Conservation (phyloP, 2,113 vertebrate genomes). For the Antigone vipio region DNA sequence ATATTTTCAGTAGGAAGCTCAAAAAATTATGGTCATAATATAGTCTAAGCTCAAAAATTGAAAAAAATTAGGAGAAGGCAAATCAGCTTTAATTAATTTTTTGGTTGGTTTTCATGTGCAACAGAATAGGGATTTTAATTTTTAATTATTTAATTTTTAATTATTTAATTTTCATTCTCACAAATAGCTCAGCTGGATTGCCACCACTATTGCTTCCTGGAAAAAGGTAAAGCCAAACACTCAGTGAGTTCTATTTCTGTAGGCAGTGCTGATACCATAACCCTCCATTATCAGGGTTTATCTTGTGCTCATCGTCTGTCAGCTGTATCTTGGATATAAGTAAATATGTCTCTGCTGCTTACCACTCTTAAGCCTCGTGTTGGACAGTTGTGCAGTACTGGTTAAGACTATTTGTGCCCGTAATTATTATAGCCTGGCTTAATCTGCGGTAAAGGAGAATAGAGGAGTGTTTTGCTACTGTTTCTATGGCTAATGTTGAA, state of each 20-base stretch:
- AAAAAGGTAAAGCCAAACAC: background rate
- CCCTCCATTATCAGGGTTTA: background rate
- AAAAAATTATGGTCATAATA: background rate
- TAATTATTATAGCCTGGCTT: background rate
- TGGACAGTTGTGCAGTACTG: background rate
- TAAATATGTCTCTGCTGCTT: background rate
- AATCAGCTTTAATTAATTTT: background rate
- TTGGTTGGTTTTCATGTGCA: background rate
- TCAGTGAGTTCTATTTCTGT: background rate
- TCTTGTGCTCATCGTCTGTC: background rate
- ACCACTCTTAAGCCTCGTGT: fast-evolving
- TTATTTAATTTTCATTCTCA: background rate
- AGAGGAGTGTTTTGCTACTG: background rate
- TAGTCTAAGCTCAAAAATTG: background rate
- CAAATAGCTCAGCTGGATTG: background rate
- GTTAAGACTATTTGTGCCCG: background rate
- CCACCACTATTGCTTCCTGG: background rate
- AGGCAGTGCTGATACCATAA: background rate
- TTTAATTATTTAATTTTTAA: background rate
- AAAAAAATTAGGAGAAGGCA: background rate
- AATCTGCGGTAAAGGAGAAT: fast-evolving
- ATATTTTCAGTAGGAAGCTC: background rate
- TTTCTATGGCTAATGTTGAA: background rate
- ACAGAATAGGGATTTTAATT: background rate
- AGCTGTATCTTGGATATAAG: background rate